These are phyloP conservation scores for Halichondria panicea DNA, from an alignment of 37 sponge, comb jelly and placozoan genomes.

Conservation along the genomic window DNA sequence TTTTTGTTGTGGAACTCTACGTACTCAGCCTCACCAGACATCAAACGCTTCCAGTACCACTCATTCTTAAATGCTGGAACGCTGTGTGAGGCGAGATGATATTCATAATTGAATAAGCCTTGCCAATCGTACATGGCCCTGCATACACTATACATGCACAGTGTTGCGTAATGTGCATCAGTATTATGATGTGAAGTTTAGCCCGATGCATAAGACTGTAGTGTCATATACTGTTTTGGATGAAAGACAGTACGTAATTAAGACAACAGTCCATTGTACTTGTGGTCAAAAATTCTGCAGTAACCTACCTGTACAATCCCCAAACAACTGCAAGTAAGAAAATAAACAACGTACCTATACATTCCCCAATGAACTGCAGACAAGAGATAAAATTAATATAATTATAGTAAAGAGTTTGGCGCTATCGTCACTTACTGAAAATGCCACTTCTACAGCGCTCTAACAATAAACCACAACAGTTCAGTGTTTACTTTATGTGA, in stretches of 20 bases:
- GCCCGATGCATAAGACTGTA: too few species aligned
- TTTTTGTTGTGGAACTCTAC: slow-evolving; percentile 70
- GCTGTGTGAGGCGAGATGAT: slow-evolving; percentile 4
- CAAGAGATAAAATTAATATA: background rate
- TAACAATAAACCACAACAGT: too few species aligned
- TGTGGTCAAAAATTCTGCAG: too few species aligned
- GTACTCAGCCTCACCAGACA: slow-evolving; percentile 28
- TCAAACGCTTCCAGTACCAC: slow-evolving; percentile 71
- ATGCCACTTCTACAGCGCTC: slow-evolving; percentile 70
- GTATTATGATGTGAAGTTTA: too few species aligned
- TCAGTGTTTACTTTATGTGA: too few species aligned
- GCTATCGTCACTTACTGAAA: slow-evolving; percentile 34
- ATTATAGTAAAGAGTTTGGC: background rate
- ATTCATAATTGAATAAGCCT: too few species aligned
- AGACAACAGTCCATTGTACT: background rate
- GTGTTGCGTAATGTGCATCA: too few species aligned
- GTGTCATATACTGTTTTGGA: too few species aligned
- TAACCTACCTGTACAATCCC: too few species aligned
- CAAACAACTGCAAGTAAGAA: background rate
- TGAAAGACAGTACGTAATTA: background rate
- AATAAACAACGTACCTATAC: slow-evolving; percentile 29
- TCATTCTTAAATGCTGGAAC: slow-evolving; percentile 63
- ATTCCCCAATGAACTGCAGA: slow-evolving; percentile 65
- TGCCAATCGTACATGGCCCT: too few species aligned
- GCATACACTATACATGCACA: too few species aligned